Evolutionary conservation across 23 tunicate genomes (phyloP), one percentile per base, ranked within the genome.

Genomic region (Halocynthia roretzi): DNA sequence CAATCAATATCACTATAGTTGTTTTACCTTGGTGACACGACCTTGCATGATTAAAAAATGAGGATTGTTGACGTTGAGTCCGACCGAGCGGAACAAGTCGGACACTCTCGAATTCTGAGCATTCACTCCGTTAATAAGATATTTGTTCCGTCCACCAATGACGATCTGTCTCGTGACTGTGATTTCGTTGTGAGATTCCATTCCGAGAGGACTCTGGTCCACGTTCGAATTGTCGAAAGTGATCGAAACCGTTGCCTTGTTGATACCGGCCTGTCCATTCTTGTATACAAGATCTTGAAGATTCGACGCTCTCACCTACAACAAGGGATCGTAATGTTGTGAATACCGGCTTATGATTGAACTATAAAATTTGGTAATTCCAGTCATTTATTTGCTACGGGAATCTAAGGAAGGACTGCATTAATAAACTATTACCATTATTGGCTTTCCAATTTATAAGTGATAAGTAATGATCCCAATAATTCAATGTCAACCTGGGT

Each of bases 11-110:
- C 44, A 31, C 44, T 2, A 31, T 1, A 31, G 44, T 31, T 31
- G 44, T 0, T 0, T 22, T 9, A 86, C 98, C 92, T 92, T 92
- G 7, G 98, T 92, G 6, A 92, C 90, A 54, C 98, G 67, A 6
- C 98, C 98, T 72, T 93, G 98, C 98, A 93, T 93, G 75, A 93
- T 93, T 15, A 93, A 81, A 67, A 93, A 93, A 72, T 93, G 98
- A 6, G 98, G 98, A 76, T 93, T 93, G 72, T 93, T 93, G 66
- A 93, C 94, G 71, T 93, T 93, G 0, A 93, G 71, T 20, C 98
- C 94, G 52, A 93, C 94, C 5, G 89, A 81, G 17, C 94, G 90
- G 64, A 93, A 93, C 52, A 93, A 70, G 77, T 93, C 98, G 48
- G 98, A 81, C 50, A 93, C 98, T 62, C 98, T 66, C 0, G 80